Conservation (phyloP, 2,888 invertebrate genomes). For the Spilarctia lutea region DNA sequence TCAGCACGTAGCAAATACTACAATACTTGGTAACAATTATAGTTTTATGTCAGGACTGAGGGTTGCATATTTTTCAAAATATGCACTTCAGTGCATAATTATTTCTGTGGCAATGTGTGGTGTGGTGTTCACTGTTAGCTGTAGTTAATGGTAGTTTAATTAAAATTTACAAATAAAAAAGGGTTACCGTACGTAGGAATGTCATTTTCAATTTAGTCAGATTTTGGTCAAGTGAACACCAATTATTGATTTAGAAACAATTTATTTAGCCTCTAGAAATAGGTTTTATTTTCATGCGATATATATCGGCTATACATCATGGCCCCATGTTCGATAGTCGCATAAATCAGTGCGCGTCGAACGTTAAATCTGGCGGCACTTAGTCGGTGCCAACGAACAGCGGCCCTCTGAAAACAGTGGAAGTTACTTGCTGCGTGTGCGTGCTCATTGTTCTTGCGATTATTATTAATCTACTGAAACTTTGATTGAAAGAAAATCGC, state of each 20-base stretch:
- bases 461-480: not conserved
- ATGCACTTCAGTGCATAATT: no score
- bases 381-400: conserved; percentile 58
- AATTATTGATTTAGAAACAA: conserved; percentile 14
- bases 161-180: not conserved
- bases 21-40: no score
- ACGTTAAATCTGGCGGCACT: conserved; percentile 69
- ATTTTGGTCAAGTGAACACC: not conserved
- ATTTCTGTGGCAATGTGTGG: not conserved
- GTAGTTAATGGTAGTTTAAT: not conserved
- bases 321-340: conserved; percentile 54
- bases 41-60: not conserved
- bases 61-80: not conserved
- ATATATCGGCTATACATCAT: conserved; percentile 22
- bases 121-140: not conserved
- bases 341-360: conserved; percentile 71
- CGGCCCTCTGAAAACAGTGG: conserved; percentile 58
- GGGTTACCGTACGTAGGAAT: not conserved
- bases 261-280: conserved; percentile 13
- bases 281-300: conserved; percentile 23
- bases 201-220: not conserved
- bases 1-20: no score
- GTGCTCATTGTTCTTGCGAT: conserved; percentile 45
- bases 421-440: conserved; percentile 52
- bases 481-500: not conserved